phyloP scores from a whole-genome alignment of 1,140 invertebrate species.

The Ostrea denselamellosa region DNA sequence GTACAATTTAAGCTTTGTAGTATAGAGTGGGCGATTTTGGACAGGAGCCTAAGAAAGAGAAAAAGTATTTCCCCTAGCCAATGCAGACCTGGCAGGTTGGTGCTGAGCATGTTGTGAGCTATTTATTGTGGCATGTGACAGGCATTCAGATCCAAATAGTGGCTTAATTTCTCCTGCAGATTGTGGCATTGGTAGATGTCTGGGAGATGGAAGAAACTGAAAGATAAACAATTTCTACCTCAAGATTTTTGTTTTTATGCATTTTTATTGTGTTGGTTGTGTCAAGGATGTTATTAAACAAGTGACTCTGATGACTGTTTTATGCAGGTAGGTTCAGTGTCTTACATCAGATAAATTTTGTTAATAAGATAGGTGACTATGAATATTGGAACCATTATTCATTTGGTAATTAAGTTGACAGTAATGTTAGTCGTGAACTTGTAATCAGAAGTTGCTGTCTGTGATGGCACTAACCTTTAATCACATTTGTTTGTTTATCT shows the following conservation, averaged over 20 bases:
- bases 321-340: conserved; percentile 11
- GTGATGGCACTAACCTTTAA: no score
- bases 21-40: conserved; percentile 8
- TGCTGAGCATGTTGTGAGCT: not conserved
- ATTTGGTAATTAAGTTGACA: no score
- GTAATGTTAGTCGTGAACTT: no score
- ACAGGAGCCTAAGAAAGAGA: conserved; percentile 18
- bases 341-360: no score
- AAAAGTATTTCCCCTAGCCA: conserved; percentile 18
- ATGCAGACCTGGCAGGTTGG: not conserved
- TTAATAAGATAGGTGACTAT: no score
- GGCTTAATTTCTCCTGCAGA: conserved; percentile 20
- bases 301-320: not conserved
- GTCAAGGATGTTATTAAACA: not conserved
- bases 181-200: not conserved
- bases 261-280: not conserved
- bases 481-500: no score
- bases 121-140: conserved; percentile 35
- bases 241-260: not conserved
- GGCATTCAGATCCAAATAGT: not conserved
- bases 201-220: not conserved
- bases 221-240: not conserved
- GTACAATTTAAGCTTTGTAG: not conserved
- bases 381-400: no score
- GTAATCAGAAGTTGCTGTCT: no score